A percentile compares a stretch with the other conserved stretches of the same genome.
These are phyloP conservation scores for Poecilia picta DNA, from an alignment of 2,797 vertebrate species.

Conservation along the genomic window DNA sequence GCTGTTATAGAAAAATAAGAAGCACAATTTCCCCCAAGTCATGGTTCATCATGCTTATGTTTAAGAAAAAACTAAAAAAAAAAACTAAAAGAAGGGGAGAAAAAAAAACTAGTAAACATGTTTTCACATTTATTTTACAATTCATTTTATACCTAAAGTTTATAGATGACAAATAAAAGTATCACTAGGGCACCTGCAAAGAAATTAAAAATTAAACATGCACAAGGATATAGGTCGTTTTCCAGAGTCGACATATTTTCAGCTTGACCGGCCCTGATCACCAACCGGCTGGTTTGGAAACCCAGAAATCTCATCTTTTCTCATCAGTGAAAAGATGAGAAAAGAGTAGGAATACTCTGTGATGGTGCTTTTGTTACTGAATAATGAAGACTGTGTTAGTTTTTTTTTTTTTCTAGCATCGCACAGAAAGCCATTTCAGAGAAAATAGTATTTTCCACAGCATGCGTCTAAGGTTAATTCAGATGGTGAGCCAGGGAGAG, in stretches of 20 bases:
- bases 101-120: not conserved
- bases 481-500: not conserved
- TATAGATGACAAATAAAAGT: not conserved
- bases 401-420: not conserved
- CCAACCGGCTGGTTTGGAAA: not conserved
- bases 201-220: not conserved
- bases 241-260: not conserved
- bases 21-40: slow-evolving; percentile 1
- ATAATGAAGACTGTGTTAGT: not conserved
- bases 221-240: not conserved
- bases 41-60: not conserved
- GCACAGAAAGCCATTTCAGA: not conserved
- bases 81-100: not conserved
- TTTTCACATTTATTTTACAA: not conserved
- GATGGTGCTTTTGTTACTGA: not conserved
- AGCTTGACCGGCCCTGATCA: not conserved
- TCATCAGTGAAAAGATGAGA: not conserved
- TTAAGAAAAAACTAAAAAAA: not conserved
- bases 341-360: not conserved
- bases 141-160: not conserved
- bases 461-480: not conserved
- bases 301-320: not conserved
- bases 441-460: not conserved
- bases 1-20: not conserved
- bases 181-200: not conserved